These are phyloP conservation scores for Suricata suricatta DNA, from an alignment of 2,113 vertebrate species.

Conservation along the genomic window DNA sequence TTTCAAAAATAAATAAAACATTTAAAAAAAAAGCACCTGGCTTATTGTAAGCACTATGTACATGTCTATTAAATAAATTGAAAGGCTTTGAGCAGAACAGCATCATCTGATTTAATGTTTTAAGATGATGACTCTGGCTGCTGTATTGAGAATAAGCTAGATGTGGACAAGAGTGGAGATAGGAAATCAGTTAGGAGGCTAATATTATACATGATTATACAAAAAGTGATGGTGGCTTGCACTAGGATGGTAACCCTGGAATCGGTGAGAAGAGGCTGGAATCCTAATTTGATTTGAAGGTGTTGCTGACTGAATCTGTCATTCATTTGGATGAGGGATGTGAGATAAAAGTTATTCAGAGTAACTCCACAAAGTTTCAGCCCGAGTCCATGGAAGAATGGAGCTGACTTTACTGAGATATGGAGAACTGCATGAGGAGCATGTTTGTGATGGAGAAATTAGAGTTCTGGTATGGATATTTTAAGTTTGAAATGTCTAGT, in stretches of 20 bases:
- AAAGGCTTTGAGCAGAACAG: background rate
- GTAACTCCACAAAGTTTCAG: background rate
- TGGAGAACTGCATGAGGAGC: background rate
- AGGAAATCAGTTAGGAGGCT: background rate
- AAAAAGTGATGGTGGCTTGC: background rate
- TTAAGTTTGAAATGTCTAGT: constrained; percentile 2
- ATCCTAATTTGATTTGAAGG: background rate
- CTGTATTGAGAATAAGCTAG: background rate
- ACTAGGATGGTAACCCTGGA: background rate
- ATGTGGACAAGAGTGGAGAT: background rate
- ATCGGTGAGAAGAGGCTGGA: background rate
- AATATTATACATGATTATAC: background rate
- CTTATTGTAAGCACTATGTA: background rate
- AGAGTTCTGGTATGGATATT: background rate
- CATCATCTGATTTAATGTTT: background rate
- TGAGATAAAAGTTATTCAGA: background rate
- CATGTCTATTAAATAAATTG: background rate
- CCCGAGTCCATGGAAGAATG: background rate
- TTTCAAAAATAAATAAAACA: no score
- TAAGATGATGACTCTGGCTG: background rate
- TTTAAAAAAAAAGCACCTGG: background rate
- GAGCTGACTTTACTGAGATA: background rate
- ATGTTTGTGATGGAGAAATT: background rate
- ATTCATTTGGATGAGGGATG: background rate
- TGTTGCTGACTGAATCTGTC: background rate